A percentile compares a stretch with the other conserved stretches of the same genome.
These are phyloP conservation scores for Tanaodytes sp. DNA, from an alignment of 2,888 invertebrate species.

Conservation along the genomic window DNA sequence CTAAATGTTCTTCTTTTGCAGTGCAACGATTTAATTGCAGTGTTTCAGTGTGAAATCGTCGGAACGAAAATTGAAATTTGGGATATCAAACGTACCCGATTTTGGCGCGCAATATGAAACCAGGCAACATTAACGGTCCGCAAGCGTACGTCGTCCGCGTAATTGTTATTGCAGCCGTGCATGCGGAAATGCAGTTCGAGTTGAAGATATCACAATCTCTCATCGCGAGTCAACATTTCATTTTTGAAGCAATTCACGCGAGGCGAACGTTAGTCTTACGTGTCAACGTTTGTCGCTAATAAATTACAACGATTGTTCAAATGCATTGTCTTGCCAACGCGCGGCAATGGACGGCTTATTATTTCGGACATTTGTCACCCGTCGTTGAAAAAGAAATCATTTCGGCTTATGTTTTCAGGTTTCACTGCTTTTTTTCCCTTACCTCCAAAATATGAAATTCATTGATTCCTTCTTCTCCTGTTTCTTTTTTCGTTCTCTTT, in stretches of 20 bases:
- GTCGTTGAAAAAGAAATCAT: too few species aligned
- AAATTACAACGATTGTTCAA: constrained; percentile 36
- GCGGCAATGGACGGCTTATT: constrained; percentile 23
- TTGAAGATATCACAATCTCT: constrained; percentile 35
- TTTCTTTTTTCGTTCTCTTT: too few species aligned
- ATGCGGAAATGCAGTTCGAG: constrained; percentile 18
- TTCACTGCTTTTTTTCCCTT: too few species aligned
- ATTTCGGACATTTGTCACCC: constrained; percentile 38
- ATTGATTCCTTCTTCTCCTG: too few species aligned
- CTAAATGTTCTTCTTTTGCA: too few species aligned
- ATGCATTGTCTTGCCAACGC: constrained; percentile 42
- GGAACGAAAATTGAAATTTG: too few species aligned
- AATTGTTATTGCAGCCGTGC: constrained; percentile 38
- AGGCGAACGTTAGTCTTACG: constrained; percentile 39
- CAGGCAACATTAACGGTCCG: constrained; percentile 26
- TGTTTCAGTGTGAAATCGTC: too few species aligned
- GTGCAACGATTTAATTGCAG: too few species aligned
- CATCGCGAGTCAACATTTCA: constrained; percentile 42
- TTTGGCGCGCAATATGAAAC: constrained; percentile 26
- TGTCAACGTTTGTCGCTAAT: constrained; percentile 36
- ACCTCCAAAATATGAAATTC: too few species aligned
- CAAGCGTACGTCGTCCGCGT: constrained; percentile 14
- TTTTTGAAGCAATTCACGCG: constrained; percentile 43
- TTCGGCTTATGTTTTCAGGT: too few species aligned
- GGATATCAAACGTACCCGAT: not conserved